Base-by-base conservation (phyloP, 2,797 vertebrate genomes). In the Apogon hyalosoma region DNA sequence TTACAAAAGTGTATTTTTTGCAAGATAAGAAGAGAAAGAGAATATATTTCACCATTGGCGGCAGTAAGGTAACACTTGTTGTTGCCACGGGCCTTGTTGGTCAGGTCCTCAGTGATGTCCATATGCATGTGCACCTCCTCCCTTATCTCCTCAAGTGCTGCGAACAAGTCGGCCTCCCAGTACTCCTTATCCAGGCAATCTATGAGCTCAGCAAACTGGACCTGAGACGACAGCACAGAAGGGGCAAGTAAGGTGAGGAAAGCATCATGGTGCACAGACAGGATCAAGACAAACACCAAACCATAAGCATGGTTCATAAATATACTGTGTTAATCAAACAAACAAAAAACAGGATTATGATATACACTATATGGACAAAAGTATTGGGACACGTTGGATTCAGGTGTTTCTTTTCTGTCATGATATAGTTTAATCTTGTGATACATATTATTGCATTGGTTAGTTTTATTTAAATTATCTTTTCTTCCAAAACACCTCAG, bases 101-200 rank as follows among this genome's bases (percentile, higher is more conserved):
- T 99, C 42, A 99, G 93, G 73, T 98, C 97, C 74, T 98, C 97
- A 0, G 95, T 98, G 77, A 97, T 95, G 72, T 97, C 97, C 97
- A 99, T 99, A 71, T 98, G 97, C 7, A 89, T 80, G 63, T 98
- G 96, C 73, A 98, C 93, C 86, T 99, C 97, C 2, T 97, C 96
- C 24, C 94, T 90, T 83, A 98, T 95, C 87, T 98, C 97, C 47
- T 98, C 96, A 15, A 99, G 90, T 24, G 94, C 94, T 82, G 92
- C 92, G 59, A 93, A 95, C 78, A 99, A 92, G 63, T 98, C 96
- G 13, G 90, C 92, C 92, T 99, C 97, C 96, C 96, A 99, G 82
- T 95, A 96, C 62, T 95, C 93, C 86, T 95, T 96, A 90, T 99
- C 97, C 87, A 98, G 82, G 84, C 93, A 87, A 54, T 97, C 96